Base-by-base conservation (phyloP, 2,888 invertebrate genomes). In the Kuschelorhynchus macadamiae region DNA sequence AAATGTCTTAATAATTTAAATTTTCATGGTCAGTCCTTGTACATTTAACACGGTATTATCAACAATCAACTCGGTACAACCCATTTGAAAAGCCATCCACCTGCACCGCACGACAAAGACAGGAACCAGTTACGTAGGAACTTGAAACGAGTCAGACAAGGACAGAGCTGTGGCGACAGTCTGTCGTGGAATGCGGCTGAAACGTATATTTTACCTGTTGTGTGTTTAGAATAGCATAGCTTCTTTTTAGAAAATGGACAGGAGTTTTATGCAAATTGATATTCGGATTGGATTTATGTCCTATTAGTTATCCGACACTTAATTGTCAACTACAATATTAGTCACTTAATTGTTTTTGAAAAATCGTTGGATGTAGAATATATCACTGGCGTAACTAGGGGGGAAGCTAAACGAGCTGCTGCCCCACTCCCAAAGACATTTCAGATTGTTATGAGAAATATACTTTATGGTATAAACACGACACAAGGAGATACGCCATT, bases 151-250 rank as follows among this genome's bases (percentile, higher is more conserved):
- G 30, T 25, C 9, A 17, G 44, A 81, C 57, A 49, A 20, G 44
- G 80, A 79, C 59, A 73, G 74, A 72, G 64, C 63, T 75, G 76
- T 81, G 83, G 82, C 82, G 83, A 82, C 83, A 80, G 76, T 72
- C 72, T 76, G 83, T 80, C 83, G 83, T 80, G 77, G 83, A 83
- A 83, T 83, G 83, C 82, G 79, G 80, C 80, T 80, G 82, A 81
- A 82, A 81, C 78, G 66, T 56, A 66, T 62, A 52, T 81, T 81
- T 80, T 82, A 82, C 82, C 82, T 83, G 81, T 79, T 46, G 79
- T 53, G 47, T 55, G 25, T 36, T 41, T 60, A 47, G 60, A 60
- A 60, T 60, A 33, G 25, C 49, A 41, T 47, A 42, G 53, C n/a
- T 47, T 20, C 30, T 59, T 53, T 52, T 53, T 59, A 47, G 47